Evolutionary conservation across 2,888 invertebrate genomes (phyloP).

Genomic region (Exocentrus adspersus): DNA sequence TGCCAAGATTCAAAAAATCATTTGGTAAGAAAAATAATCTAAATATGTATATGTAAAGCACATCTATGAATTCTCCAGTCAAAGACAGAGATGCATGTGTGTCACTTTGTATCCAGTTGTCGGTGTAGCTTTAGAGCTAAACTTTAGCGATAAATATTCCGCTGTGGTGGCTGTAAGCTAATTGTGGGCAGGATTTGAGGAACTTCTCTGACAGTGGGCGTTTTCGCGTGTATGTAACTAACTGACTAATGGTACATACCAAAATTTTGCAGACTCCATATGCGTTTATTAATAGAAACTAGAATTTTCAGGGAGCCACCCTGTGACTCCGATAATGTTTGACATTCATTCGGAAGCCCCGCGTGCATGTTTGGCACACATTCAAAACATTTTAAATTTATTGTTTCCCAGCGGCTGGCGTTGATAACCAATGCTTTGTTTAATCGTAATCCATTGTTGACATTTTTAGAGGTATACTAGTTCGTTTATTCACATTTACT

Average conservation of each 20-base stretch:
- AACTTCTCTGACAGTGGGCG: neutral
- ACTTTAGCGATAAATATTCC: neutral
- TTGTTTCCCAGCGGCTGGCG: neutral
- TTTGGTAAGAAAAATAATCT: no score
- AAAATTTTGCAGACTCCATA: neutral
- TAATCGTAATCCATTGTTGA: constrained; percentile 1
- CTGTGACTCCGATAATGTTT: neutral
- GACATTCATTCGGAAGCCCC: neutral
- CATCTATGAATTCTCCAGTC: no score
- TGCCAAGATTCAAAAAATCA: no score
- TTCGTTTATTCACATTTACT: neutral
- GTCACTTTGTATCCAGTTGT: neutral
- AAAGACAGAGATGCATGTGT: neutral
- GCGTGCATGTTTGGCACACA: constrained; percentile 9
- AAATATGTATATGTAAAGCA: no score
- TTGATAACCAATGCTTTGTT: constrained; percentile 6
- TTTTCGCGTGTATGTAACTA: neutral
- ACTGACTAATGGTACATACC: neutral
- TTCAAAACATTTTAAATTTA: constrained; percentile 16
- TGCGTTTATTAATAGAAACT: no score
- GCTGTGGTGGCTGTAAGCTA: neutral
- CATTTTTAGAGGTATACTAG: neutral
- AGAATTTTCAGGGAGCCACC: no score
- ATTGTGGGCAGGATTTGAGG: neutral
- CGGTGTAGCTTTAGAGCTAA: neutral